Conservation (phyloP, 2,888 invertebrate species). For the Didymodactylos carnosus region DNA sequence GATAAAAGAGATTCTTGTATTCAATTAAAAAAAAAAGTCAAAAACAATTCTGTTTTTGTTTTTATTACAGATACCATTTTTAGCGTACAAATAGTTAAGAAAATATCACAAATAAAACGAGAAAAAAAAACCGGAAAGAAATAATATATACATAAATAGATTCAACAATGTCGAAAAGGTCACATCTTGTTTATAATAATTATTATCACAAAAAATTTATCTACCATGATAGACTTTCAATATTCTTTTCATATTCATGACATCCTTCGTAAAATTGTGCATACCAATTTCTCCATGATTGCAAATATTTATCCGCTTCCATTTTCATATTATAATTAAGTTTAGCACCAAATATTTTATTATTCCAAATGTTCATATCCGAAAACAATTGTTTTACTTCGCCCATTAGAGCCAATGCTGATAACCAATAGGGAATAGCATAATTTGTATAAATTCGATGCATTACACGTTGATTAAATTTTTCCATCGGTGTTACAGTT, state of each 20-base stretch:
- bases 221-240: slow-evolving; percentile 6
- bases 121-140: no score
- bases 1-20: no score
- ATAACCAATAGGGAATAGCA: slow-evolving; percentile 7
- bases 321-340: slow-evolving; percentile 11
- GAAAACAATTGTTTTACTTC: slow-evolving; percentile 14
- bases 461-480: slow-evolving; percentile 8
- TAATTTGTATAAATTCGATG: slow-evolving; percentile 5
- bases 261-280: slow-evolving; percentile 13
- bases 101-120: no score
- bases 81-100: no score
- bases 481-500: slow-evolving; percentile 13
- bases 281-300: slow-evolving; percentile 14
- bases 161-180: no score
- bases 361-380: slow-evolving; percentile 13
- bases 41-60: no score
- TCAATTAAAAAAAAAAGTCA: no score
- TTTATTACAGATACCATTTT: no score
- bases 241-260: slow-evolving; percentile 7
- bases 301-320: slow-evolving; percentile 9
- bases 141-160: no score
- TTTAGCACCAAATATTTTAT: slow-evolving; percentile 11
- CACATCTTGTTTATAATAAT: no score
- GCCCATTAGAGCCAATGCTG: slow-evolving; percentile 1
- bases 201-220: neutral